Base-by-base conservation (phyloP, 2,113 vertebrate species). In the Helogale parvula region DNA sequence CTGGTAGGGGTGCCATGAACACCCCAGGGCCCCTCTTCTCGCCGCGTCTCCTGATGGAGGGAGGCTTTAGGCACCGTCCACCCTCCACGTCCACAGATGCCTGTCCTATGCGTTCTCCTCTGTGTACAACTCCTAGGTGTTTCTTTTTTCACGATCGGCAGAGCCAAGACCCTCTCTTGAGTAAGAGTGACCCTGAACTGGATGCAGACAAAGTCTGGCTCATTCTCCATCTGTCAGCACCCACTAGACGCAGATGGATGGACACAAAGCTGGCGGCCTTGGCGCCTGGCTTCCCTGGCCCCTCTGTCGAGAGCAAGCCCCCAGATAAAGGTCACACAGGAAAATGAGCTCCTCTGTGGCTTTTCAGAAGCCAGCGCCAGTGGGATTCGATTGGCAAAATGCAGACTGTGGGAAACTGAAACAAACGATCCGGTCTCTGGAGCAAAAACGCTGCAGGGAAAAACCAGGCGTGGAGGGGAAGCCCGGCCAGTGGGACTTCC, bases 391-490 rank as follows among this genome's bases (percentile, higher is more conserved):
- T 16, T 17, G 12, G 79, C 68, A 85, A 90, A 88, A 45, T 63
- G 35, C 35, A 69, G 65, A 68, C n/a, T 27, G 29, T 87, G 84
- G 93, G 93, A 96, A 96, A 93, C 96, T 6, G 90, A 81, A 50
- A 88, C 23, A 81, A 72, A 52, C 2, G 27, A 60, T 31, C 57
- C 54, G 57, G 63, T 47, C 71, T 92, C 77, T 81, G 93, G 35
- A 71, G 57, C 15, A 33, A 72, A 66, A 80, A 54, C 0, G 0
- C 54, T 38, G 33, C 21, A 8, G 38, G 33, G 83, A 14, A 76
- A 33, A 33, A 35, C 16, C 5, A 1, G 63, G 72, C 33, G 25
- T 27, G 21, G 74, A 41, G 21, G 15, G 68, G 47, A 47, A 74
- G 69, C 54, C 65, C 19, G 10, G 0, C 0, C 60, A 60, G 2